Percentiles rank a stretch among this genome's conserved stretches.
These are phyloP conservation scores for Plecturocebus donacophilus DNA, from an alignment of 2,113 vertebrate species.

Conservation along the genomic window DNA sequence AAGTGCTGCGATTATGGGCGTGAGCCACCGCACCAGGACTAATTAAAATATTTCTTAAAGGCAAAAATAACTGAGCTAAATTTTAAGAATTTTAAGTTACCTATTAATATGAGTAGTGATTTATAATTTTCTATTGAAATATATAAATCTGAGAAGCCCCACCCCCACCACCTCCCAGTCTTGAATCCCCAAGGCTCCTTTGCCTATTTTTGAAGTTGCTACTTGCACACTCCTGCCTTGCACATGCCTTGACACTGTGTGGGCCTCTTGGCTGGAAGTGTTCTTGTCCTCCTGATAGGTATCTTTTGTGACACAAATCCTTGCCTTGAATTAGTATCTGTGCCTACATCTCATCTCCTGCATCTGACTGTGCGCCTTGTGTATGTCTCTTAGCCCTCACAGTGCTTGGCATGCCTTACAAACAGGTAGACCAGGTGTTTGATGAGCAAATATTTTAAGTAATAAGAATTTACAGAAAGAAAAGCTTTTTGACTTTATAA, in stretches of 20 bases:
- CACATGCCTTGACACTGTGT: background rate
- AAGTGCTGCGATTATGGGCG: no score
- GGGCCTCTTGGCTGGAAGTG: background rate
- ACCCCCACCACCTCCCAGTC: fast-evolving
- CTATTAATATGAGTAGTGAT: background rate
- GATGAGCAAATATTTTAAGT: slow-evolving; percentile 40
- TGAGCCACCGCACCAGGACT: background rate
- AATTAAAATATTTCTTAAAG: background rate
- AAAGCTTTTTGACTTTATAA: background rate
- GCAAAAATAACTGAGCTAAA: background rate
- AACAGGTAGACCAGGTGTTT: background rate
- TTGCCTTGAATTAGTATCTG: background rate
- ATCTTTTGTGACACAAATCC: background rate
- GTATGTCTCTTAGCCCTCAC: background rate
- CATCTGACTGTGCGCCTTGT: background rate
- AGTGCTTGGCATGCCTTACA: background rate
- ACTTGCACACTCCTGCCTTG: no score
- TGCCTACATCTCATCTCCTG: background rate
- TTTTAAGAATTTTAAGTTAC: slow-evolving; percentile 30
- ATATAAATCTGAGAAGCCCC: background rate
- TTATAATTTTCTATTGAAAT: slow-evolving; percentile 14
- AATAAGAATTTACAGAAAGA: background rate
- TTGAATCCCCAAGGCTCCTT: background rate
- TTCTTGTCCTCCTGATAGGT: background rate
- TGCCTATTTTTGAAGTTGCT: background rate